Percentiles rank a stretch among this genome's conserved stretches.
These are phyloP conservation scores for Schizothorax lantsangensis DNA, from an alignment of 2,797 vertebrate genomes.

Conservation along the genomic window DNA sequence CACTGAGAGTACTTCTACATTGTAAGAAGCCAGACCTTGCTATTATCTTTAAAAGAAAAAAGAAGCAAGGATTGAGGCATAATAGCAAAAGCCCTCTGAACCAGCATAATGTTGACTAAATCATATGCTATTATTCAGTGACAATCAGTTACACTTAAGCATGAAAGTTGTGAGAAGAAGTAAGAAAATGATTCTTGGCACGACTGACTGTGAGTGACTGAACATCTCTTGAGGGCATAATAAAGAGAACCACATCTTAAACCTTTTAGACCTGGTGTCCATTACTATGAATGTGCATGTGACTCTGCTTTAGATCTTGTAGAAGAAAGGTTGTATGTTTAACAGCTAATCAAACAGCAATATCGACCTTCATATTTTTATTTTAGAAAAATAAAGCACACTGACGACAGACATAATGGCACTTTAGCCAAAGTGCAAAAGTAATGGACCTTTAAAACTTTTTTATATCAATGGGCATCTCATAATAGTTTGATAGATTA, in stretches of 20 bases:
- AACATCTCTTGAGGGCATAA: constrained; percentile 35
- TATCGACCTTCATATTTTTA: background rate
- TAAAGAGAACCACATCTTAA: constrained; percentile 38
- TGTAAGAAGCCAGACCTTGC: constrained; percentile 46
- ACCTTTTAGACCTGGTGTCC: constrained; percentile 32
- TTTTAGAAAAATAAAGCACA: constrained; percentile 15
- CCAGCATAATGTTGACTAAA: constrained; percentile 67
- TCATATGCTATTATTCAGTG: constrained; percentile 72
- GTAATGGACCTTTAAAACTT: background rate
- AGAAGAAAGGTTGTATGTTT: constrained; percentile 25
- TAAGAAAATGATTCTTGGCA: constrained; percentile 41
- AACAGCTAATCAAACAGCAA: constrained; percentile 32
- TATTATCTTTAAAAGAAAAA: constrained; percentile 44
- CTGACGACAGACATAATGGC: background rate
- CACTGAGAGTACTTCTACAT: constrained; percentile 42
- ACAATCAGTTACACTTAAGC: constrained; percentile 68
- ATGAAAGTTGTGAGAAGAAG: constrained; percentile 58
- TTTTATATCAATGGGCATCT: constrained; percentile 9
- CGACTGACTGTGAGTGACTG: constrained; percentile 45
- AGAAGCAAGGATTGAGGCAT: constrained; percentile 60
- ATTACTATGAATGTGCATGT: constrained; percentile 14
- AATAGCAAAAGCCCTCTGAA: constrained; percentile 64
- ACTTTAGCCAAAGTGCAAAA: constrained; percentile 18
- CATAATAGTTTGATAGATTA: constrained; percentile 9
- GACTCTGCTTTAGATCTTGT: constrained; percentile 27